Evolutionary conservation across 2,888 invertebrate species (phyloP), one percentile per base, ranked within the genome.

Genomic region (Ecliptopera silaceata): DNA sequence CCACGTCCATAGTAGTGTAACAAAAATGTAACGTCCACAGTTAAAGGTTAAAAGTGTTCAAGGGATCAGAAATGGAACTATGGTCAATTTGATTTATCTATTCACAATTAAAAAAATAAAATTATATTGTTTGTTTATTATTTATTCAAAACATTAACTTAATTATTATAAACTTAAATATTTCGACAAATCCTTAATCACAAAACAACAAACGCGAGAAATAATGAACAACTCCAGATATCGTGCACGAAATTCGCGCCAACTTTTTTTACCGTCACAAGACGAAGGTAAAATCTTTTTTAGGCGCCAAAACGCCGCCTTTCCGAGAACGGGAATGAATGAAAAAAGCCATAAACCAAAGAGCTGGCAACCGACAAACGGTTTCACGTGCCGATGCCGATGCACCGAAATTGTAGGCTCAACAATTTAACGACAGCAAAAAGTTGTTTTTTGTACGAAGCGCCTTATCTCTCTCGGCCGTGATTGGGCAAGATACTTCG

Each of bases 301-400:
- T 77, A 83, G 88, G 89, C 89, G 89, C 88, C 89, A 84, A 87
- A 87, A 84, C 77, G 81, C 84, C 83, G 87, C 80, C 83, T 80
- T 89, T 89, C 89, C 84, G 68, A 77, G 89, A 89, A 89, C 71
- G 67, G 64, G 79, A 79, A 80, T 86, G 79, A 84, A 87, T 83
- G 83, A 86, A 87, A 88, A 87, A 88, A 82, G 72, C 74, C 78
- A 77, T 81, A 85, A 84, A 84, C 79, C 77, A 74, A 77, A 64
- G 61, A 59, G 66, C 64, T 68, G 64, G 61, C 64, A 69, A 75
- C 85, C 84, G 85, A 84, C 86, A 84, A 88, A 88, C 86, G 80
- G 84, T 82, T 87, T 86, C 81, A 87, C 84, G 81, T 86, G 78
- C 81, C 86, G 45, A 47, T 47, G 54, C 81, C 86, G 54, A 47